Evolutionary conservation across 2,888 invertebrate genomes (phyloP), one percentile per base, ranked within the genome.

Genomic region (Caenorhabditis sp.): DNA sequence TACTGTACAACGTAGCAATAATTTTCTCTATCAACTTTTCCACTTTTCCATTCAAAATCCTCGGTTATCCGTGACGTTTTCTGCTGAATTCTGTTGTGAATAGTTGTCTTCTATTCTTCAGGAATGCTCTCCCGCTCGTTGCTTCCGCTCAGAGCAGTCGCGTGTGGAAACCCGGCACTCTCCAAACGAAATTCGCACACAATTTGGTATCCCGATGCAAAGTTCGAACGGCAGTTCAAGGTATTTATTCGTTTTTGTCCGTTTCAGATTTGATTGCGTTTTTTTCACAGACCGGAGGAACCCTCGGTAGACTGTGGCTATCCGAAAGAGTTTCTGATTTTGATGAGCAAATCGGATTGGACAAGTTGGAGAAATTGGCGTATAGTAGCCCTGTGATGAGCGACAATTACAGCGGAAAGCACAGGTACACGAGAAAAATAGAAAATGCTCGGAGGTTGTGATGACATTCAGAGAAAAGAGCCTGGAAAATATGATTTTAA

Each of bases 401-500:
- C 27, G 87, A 87, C 59, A 71, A 78, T 39, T 80, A 77, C 58
- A 81, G 80, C 7, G 84, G 85, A 56, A 81, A 83, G 53, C 79
- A 82, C 6, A 90, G 83, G 82, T 76, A 13, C 13, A 13, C 2
- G 9, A 35, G 9, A 9, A 9, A 13, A 35, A 35, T 2, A 7
- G 9, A 41, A n/a, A 27, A 24, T 13, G 11, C 9, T 26, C 5
- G 13, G 27, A 43, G 6, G 22, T 43, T 45, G 15, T n/a, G n/a
- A n/a, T n/a, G n/a, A n/a, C 17, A 43, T 76, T 48, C 48, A 80
- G 92, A 0, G 95, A 95, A 89, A 94, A 93, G 89, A 92, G 92
- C 2, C 93, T 97, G 0, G 93, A 93, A 85, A 98, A 96, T 90
- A 91, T 96, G 82, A 92, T 92, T 2, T 85, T 96, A 0, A 96